phyloP scores from a whole-genome alignment of 2,888 invertebrate genomes.

The Eudiplozoon nipponicum region DNA sequence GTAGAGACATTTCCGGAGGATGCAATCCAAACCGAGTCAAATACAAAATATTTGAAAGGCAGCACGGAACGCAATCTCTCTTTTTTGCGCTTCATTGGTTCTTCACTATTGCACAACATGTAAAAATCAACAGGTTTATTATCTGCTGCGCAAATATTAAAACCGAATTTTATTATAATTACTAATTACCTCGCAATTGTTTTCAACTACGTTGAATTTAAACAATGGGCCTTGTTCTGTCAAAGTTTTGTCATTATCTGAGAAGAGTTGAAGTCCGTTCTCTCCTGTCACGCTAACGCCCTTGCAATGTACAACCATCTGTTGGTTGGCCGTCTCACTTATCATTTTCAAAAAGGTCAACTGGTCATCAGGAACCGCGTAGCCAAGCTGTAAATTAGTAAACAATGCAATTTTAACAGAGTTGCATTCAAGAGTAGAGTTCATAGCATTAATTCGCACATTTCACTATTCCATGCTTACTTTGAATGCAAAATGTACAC shows the following conservation, averaged over 20 bases:
- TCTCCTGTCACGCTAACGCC: not conserved
- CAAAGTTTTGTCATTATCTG: not conserved
- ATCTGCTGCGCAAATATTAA: not conserved
- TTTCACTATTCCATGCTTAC: too few species aligned
- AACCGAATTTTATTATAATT: not conserved
- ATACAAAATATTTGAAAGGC: too few species aligned
- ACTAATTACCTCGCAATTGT: conserved; percentile 2
- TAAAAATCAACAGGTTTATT: too few species aligned
- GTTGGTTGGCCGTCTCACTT: not conserved
- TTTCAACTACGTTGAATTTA: not conserved
- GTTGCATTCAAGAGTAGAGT: too few species aligned
- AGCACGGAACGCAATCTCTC: too few species aligned
- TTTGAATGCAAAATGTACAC: too few species aligned
- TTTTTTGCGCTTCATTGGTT: too few species aligned
- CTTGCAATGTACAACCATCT: not conserved
- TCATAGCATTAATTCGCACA: too few species aligned
- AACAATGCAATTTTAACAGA: too few species aligned
- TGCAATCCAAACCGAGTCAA: too few species aligned
- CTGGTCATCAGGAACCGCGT: not conserved
- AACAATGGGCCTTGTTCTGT: not conserved
- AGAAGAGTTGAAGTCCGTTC: not conserved
- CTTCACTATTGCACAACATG: too few species aligned
- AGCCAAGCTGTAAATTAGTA: not conserved
- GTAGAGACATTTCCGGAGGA: too few species aligned
- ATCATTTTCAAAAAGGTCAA: not conserved